These are phyloP conservation scores for Willisornis vidua DNA, from an alignment of 2,113 vertebrate genomes.

Conservation along the genomic window DNA sequence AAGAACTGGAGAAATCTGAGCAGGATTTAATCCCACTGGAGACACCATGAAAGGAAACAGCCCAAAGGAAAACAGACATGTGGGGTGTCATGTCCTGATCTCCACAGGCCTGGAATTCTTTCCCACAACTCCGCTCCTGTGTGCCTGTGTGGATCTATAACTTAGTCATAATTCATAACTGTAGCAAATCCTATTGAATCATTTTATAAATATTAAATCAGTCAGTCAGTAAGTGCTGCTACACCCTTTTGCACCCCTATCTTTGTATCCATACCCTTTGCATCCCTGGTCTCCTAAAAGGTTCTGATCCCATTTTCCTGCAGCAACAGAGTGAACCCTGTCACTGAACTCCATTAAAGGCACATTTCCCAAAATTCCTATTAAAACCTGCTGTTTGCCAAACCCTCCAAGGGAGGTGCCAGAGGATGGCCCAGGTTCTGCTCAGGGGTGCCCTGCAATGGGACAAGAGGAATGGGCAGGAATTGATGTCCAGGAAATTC, in stretches of 20 bases:
- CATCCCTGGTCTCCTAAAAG: neutral
- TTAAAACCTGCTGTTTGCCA: neutral
- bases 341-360: neutral
- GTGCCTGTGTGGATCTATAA: neutral
- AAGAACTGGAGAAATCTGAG: neutral
- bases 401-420: neutral
- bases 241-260: neutral
- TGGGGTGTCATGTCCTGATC: neutral
- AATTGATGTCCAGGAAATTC: neutral
- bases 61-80: neutral
- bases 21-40: neutral
- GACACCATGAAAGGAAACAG: rapidly evolving
- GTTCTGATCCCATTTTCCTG: neutral
- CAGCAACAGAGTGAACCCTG: neutral
- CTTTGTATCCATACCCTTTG: too few species aligned
- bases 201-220: neutral
- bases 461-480: neutral
- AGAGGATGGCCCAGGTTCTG: neutral
- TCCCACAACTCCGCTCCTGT: neutral
- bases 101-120: neutral
- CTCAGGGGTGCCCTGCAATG: neutral
- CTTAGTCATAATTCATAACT: neutral
- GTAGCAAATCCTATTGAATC: neutral
- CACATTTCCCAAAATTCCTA: neutral
- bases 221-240: neutral